Base-by-base conservation (phyloP, 2,888 invertebrate species). In the Fragum whitleyi region DNA sequence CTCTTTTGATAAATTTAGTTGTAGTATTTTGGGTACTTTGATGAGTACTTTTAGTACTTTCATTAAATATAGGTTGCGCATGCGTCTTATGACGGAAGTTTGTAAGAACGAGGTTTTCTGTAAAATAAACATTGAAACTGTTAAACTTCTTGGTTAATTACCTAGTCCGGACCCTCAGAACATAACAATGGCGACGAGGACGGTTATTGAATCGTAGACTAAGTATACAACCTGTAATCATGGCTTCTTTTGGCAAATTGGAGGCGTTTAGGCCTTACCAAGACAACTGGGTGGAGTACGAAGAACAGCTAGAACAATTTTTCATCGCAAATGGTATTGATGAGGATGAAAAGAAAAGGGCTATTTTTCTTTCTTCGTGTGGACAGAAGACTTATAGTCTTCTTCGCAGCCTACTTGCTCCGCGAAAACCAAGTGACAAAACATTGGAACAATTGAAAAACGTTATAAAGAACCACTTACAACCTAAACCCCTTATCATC, bases 291-390 rank as follows among this genome's bases (percentile, higher is more conserved):
- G 62, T 36, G 3, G 39, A 36, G 32, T 83, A 85, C 39, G 29
- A 28, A 32, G 83, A 85, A 67, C 29, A 81, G 14, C 36, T 83
- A 5, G 71, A 73, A 47, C 83, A 83, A 28, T 83, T 77, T 53
- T 74, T 83, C 26, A 29, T 73, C 29, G 73, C 62, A 11, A 73
- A 36, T 65, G 67, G 42, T 19, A 47, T 55, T 19, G 62, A 61
- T 28, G 61, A 23, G 0, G 77, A 59, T 6, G 78, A 76, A 57
- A 72, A 76, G 57, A 53, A 53, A 53, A 65, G 81, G 23, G 71
- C 81, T 5, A 32, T 65, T 28, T 74, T 74, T 2, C 75, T 81
- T 2, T 61, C 47, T 29, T 53, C 76, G 23, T 76, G 75, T 14
- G 86, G 86, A 19, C 70, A 71, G 2, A 69, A 55, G 26, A 81